Percentiles rank a stretch among this genome's conserved stretches.
Conservation (phyloP, 2,113 vertebrate genomes). For the Australoheros scitulus region DNA sequence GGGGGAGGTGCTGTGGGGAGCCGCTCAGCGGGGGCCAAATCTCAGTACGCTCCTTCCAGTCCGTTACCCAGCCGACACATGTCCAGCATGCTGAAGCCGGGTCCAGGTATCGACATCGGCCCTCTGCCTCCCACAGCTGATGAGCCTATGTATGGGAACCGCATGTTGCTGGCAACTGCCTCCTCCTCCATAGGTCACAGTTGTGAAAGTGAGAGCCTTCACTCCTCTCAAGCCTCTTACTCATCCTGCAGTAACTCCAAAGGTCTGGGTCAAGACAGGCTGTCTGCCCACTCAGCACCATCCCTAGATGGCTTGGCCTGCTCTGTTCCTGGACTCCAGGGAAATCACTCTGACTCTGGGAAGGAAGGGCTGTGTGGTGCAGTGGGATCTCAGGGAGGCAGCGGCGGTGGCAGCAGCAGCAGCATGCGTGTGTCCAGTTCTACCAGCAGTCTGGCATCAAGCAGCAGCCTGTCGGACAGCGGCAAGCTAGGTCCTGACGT, state of each 20-base stretch:
- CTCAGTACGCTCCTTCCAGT: conserved; percentile 85
- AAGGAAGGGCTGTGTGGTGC: conserved; percentile 70
- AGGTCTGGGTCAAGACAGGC: conserved; percentile 69
- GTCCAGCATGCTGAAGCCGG: conserved; percentile 71
- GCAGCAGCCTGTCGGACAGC: conserved; percentile 85
- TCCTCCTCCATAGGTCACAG: conserved; percentile 56
- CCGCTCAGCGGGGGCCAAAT: conserved; percentile 66
- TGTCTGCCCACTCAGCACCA: conserved; percentile 75
- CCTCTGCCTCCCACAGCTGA: conserved; percentile 63
- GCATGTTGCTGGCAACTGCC: conserved; percentile 58
- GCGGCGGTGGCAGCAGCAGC: conserved; percentile 36
- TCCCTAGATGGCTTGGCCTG: conserved; percentile 71
- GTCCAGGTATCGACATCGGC: conserved; percentile 81
- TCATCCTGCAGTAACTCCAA: conserved; percentile 77
- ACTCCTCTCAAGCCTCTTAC: conserved; percentile 52
- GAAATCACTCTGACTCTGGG: conserved; percentile 15
- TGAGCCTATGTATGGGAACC: conserved; percentile 73
- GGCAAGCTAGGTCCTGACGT: conserved; percentile 86
- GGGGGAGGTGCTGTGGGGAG: conserved; percentile 55
- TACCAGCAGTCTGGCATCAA: conserved; percentile 86
- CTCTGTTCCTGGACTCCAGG: conserved; percentile 42
- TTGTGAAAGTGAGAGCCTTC: conserved; percentile 67
- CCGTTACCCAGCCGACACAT: conserved; percentile 83
- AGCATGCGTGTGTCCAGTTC: conserved; percentile 86
- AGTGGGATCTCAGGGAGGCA: conserved; percentile 67